Evolutionary conservation across 2,797 vertebrate genomes (phyloP), one percentile per base, ranked within the genome.

Genomic region (Pseudocheirus occidentalis): DNA sequence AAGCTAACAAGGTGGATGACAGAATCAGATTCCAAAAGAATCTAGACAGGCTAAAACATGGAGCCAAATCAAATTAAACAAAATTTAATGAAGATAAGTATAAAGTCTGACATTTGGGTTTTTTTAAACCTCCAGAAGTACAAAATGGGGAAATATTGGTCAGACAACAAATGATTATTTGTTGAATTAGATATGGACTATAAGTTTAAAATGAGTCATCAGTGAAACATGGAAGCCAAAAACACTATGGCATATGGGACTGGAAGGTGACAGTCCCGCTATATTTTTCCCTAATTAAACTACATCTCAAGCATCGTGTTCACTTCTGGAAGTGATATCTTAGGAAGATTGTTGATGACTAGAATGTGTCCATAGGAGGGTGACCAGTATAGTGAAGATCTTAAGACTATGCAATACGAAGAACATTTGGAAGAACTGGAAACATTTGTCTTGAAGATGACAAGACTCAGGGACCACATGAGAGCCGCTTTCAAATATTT

Each of bases 1-100:
- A 87, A 87, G 73, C 40, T 87, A 87, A 87, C 73, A 46, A 87
- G 73, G 40, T 87, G 21, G 40, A 46, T 87, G 31, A 87, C 73
- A 87, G 73, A 87, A 87, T 46, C 73, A 87, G 21, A 87, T 87
- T 87, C 73, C 73, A 87, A 87, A 87, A 87, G n/a, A 87, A 87
- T 46, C 73, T 87, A 87, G 73, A 46, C 73, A 27, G 21, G 40
- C 21, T 46, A 87, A 40, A 87, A 87, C 73, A 46, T 24, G 73
- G 73, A 46, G 40, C 73, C 73, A 87, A 87, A 87, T 87, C 40
- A 87, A 87, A 87, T 87, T 46, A 46, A 87, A 46, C 50, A 40
- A 87, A 46, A 87, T 87, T 46, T 87, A 46, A 87, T 87, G 73
- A 87, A 87, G 40, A 87, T 87, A 87, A 87, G 46, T 87, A 46